A percentile compares a stretch with the other conserved stretches of the same genome.
phyloP scores from a whole-genome alignment of 2,888 invertebrate species.

The Tetragonisca angustula region DNA sequence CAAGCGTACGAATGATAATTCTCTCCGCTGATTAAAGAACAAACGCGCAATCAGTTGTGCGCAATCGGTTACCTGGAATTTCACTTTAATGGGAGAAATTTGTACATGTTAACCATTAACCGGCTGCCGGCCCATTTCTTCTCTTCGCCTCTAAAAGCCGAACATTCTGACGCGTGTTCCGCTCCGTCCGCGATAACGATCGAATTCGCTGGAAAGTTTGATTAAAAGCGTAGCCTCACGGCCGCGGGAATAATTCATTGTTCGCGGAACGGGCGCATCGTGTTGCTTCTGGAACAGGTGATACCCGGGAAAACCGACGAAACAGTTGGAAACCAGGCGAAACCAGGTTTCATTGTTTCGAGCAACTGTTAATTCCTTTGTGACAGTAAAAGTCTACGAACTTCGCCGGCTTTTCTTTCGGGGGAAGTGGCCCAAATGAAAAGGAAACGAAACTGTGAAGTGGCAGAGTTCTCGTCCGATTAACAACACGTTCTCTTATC shows the following conservation, averaged over 20 bases:
- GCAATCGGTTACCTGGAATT: conserved; percentile 41
- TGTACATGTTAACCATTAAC: conserved; percentile 60
- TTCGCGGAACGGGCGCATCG: conserved; percentile 46
- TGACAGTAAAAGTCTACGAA: background rate
- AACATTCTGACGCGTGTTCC: conserved; percentile 25
- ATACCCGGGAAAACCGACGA: conserved; percentile 20
- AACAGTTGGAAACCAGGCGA: conserved; percentile 30
- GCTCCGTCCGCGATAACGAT: conserved; percentile 55
- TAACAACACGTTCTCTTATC: too few relatives aligned
- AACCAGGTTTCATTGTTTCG: conserved; percentile 9
- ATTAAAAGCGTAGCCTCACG: conserved; percentile 44
- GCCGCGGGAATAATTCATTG: conserved; percentile 60
- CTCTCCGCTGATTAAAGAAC: conserved; percentile 22
- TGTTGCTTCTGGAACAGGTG: conserved; percentile 24
- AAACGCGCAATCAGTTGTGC: conserved; percentile 27
- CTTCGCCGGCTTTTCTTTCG: background rate
- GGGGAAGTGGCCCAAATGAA: too few relatives aligned
- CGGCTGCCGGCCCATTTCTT: conserved; percentile 55
- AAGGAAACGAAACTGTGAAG: too few relatives aligned
- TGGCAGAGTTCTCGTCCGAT: too few relatives aligned
- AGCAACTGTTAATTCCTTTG: background rate
- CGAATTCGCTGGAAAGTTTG: conserved; percentile 64
- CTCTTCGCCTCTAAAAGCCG: background rate
- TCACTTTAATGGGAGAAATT: conserved; percentile 69
- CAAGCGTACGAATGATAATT: background rate